Conservation (phyloP, 2,113 vertebrate species). For the Okapia johnstoni region DNA sequence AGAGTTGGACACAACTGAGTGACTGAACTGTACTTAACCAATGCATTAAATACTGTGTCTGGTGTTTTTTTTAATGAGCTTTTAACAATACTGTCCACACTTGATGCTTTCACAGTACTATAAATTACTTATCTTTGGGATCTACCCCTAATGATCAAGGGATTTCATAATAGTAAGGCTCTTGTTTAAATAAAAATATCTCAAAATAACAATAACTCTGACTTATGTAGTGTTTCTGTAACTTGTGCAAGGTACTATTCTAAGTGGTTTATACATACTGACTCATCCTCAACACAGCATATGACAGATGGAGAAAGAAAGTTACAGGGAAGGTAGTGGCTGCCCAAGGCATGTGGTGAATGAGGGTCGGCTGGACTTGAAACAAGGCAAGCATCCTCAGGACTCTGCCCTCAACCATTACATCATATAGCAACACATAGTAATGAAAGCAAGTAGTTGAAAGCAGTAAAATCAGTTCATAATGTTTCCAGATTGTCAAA, state of each 20-base stretch:
- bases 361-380: neutral
- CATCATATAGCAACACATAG: neutral
- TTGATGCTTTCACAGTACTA: neutral
- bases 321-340: neutral
- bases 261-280: neutral
- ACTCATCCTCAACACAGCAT: neutral
- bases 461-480: slow-evolving; percentile 9
- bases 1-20: no score
- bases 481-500: slow-evolving; percentile 40
- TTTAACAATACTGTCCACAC: neutral
- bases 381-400: neutral
- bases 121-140: neutral
- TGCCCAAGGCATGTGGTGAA: neutral
- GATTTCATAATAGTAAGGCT: neutral
- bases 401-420: neutral
- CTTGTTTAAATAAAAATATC: neutral
- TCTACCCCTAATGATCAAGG: neutral
- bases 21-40: no score
- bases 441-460: neutral
- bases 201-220: neutral
- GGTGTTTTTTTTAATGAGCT: neutral
- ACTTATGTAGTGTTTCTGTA: neutral
- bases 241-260: neutral
- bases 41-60: neutral
- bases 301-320: neutral